Percentiles rank a stretch among this genome's conserved stretches.
These are phyloP conservation scores for Cettia cetti DNA, from an alignment of 2,113 vertebrate species.

Conservation along the genomic window DNA sequence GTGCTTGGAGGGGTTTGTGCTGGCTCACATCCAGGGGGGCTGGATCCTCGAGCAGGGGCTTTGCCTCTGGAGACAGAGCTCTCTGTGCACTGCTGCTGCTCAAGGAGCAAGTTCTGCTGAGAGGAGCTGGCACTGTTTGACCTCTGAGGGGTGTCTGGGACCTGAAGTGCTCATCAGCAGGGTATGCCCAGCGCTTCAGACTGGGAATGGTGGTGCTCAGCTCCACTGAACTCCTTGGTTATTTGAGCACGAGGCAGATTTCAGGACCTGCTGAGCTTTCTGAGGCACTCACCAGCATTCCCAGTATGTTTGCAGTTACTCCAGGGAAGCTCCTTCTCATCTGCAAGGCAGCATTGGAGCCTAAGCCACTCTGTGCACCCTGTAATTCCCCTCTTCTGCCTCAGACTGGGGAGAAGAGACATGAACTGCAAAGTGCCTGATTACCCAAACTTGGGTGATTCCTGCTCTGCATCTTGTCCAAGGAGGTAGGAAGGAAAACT, in stretches of 20 bases:
- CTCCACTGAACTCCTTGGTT: neutral
- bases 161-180: neutral
- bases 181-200: neutral
- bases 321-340: neutral
- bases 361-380: neutral
- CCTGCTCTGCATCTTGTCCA: neutral
- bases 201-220: fast-evolving
- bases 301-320: neutral
- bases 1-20: neutral
- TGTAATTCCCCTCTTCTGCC: neutral
- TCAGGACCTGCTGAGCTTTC: neutral
- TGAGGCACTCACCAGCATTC: neutral
- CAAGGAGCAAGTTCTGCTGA: neutral
- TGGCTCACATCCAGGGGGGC: fast-evolving
- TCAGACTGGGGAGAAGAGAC: neutral
- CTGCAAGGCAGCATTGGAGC: neutral
- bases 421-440: neutral
- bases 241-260: neutral
- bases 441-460: neutral
- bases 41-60: fast-evolving
- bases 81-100: fast-evolving
- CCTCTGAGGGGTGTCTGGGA: neutral
- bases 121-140: neutral
- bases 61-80: neutral
- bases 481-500: neutral